Evolutionary conservation across 2,797 vertebrate genomes (phyloP).

Genomic region (Microtus obscurus): DNA sequence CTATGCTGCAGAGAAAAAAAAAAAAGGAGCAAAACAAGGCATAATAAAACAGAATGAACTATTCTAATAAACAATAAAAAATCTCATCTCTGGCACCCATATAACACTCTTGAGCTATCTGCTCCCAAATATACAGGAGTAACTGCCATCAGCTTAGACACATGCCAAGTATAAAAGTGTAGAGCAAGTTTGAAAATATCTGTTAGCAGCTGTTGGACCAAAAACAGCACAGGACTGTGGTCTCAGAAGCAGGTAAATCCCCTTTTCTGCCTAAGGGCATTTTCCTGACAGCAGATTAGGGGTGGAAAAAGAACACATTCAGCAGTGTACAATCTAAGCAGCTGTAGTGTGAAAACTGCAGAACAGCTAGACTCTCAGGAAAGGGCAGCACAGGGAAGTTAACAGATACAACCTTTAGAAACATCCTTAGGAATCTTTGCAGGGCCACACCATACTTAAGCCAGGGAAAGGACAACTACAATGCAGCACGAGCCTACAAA

Average conservation of each 20-base stretch:
- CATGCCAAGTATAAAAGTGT: constrained; percentile 10
- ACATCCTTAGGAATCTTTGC: neutral
- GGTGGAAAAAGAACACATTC: neutral
- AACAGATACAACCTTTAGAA: neutral
- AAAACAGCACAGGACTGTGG: neutral
- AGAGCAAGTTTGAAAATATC: constrained; percentile 43
- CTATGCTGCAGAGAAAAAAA: neutral
- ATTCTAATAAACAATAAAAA: constrained; percentile 34
- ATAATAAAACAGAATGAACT: constrained; percentile 53
- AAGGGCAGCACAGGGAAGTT: neutral
- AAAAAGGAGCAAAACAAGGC: constrained; percentile 46
- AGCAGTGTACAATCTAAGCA: neutral
- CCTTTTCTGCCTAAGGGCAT: neutral
- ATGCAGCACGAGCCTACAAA: neutral
- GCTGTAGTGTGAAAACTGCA: neutral
- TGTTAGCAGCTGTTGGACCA: constrained; percentile 1
- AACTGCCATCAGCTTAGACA: neutral
- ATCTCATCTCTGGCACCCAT: neutral
- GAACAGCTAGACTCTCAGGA: neutral
- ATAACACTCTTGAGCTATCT: neutral
- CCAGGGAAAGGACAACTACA: neutral
- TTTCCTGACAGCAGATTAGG: neutral
- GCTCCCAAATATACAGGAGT: neutral
- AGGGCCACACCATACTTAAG: neutral
- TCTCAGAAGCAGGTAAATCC: constrained; percentile 46